Evolutionary conservation across 1,140 invertebrate species (phyloP).

Genomic region (Pseudomyrmex flavicornis): DNA sequence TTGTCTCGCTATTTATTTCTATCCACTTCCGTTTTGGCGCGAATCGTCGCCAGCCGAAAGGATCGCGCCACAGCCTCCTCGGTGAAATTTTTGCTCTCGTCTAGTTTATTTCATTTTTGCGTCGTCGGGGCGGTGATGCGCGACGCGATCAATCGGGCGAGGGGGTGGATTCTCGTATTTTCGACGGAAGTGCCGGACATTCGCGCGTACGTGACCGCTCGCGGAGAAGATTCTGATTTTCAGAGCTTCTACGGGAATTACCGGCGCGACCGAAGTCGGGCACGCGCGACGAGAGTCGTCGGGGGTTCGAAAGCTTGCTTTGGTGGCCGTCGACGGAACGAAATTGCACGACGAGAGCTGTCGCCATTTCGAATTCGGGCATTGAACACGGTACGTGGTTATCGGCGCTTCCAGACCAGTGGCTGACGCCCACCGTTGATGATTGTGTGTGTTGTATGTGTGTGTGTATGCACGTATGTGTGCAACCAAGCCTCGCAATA

Average conservation of each 20-base stretch:
- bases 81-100: neutral
- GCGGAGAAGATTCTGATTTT: constrained; percentile 50
- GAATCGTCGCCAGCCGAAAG: neutral
- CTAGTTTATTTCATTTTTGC: constrained; percentile 9
- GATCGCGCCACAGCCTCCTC: neutral
- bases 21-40: neutral
- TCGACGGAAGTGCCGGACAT: constrained; percentile 31
- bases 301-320: constrained; percentile 25
- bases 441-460: neutral
- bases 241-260: constrained; percentile 8
- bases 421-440: constrained; percentile 31
- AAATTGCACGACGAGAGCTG: constrained; percentile 51
- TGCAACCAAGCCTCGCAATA: constrained; percentile 2
- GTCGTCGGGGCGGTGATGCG: neutral
- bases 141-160: neutral
- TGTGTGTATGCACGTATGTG: constrained; percentile 19
- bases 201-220: constrained; percentile 59
- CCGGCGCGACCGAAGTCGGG: neutral
- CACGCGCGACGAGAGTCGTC: neutral
- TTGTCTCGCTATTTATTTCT: neutral
- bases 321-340: constrained; percentile 3
- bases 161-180: constrained; percentile 18
- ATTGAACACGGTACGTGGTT: constrained; percentile 69
- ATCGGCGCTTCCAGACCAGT: constrained; percentile 72
- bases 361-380: constrained; percentile 67